Evolutionary conservation across 1,140 invertebrate species (phyloP).

Genomic region (Orius insidiosus): DNA sequence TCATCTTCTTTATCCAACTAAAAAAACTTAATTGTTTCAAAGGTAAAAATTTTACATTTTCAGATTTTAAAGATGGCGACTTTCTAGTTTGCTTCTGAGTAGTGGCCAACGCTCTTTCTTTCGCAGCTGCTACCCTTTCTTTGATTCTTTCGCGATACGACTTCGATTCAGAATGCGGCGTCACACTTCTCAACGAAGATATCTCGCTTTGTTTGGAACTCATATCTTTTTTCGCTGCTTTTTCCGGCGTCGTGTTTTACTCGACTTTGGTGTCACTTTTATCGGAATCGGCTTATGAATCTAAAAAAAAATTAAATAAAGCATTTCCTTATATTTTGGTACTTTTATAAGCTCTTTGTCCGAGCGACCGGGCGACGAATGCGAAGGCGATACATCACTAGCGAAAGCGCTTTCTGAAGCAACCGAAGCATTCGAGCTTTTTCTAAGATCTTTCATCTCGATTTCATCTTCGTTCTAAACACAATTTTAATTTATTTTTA

Average conservation of each 20-base stretch:
- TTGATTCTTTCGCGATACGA: constrained; percentile 21
- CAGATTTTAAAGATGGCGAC: neutral
- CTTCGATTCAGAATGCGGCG: constrained; percentile 19
- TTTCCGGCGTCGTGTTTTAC: neutral
- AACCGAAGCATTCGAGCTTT: neutral
- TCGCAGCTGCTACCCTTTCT: constrained; percentile 20
- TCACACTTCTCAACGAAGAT: constrained; percentile 12
- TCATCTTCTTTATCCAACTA: constrained; percentile 21
- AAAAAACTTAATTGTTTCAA: constrained; percentile 11
- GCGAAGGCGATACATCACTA: constrained; percentile 5
- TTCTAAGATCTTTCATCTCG: neutral
- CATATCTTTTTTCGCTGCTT: neutral
- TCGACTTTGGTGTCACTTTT: neutral
- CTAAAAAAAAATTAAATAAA: neutral
- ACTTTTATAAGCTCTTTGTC: constrained; percentile 6
- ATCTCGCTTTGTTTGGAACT: constrained; percentile 3
- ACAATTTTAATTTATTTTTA: neutral
- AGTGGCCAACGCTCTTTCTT: constrained; percentile 15
- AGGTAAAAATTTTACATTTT: constrained; percentile 2
- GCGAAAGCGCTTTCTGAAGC: neutral
- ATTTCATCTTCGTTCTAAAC: constrained; percentile 7
- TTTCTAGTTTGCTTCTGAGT: neutral
- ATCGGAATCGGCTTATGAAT: constrained; percentile 1
- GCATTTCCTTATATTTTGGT: neutral
- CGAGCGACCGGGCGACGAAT: constrained; percentile 4